Evolutionary conservation across 2,113 vertebrate genomes (phyloP), one percentile per base, ranked within the genome.

Genomic region (Micronycteris hirsuta): DNA sequence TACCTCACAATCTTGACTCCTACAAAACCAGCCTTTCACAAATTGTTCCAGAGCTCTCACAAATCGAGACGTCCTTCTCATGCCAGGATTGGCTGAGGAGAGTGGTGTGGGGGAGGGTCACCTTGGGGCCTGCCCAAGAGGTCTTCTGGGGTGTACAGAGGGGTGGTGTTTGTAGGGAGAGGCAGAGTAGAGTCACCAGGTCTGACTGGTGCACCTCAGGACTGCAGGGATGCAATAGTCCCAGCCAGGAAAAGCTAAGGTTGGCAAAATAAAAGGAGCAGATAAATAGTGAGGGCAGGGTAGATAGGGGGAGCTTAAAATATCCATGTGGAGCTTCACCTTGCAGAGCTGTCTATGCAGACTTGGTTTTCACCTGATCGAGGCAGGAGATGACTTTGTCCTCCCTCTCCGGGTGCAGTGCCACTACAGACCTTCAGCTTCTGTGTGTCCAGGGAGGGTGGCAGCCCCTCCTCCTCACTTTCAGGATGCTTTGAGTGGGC

Each of bases 21-120:
- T 45, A 49, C 86, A 94, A 95, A 98, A 97, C 93, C 97, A 97
- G 97, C 86, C 95, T 96, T 68, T 83, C 92, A 73, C 38, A 93
- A 95, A 93, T 77, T 88, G 52, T 85, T 84, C 91, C 8, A 0
- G 31, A 83, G 49, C 93, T 94, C 95, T 97, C 95, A 95, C 93
- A 93, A 95, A 97, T 82, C 77, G 86, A 92, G 43, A 77, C 28
- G 0, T 83, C 71, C 0, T 14, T 93, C 56, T 92, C 15, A 1
- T 43, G 68, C 73, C 45, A 56, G 73, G 88, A 70, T 33, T 71
- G 91, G 49, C 28, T 4, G n/a, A 71, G 47, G 22, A 86, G 22
- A 77, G 26, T 33, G 41, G 33, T 73, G 76, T 63, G 90, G 70
- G 80, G 84, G 80, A 88, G 67, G 70, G 86, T 92, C 90, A 95